These are phyloP conservation scores for Sander vitreus DNA, from an alignment of 2,113 vertebrate genomes.

Conservation along the genomic window DNA sequence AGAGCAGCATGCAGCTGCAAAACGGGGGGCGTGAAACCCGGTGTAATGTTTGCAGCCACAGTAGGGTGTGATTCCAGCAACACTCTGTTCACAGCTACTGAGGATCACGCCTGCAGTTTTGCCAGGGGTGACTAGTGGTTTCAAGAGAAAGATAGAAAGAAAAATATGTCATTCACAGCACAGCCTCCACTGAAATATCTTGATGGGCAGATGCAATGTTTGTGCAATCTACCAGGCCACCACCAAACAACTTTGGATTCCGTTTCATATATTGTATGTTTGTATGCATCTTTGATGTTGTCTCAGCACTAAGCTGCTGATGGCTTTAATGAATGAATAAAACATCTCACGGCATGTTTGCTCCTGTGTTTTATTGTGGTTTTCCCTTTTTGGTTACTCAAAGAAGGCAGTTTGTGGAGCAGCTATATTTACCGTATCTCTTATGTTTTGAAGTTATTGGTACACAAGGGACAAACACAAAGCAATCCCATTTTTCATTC, in stretches of 20 bases:
- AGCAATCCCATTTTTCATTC: slow-evolving; percentile 77
- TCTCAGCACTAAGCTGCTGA: slow-evolving; percentile 40
- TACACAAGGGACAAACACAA: slow-evolving; percentile 76
- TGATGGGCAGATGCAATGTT: slow-evolving; percentile 40
- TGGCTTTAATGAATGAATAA: slow-evolving; percentile 72
- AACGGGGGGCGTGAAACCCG: slow-evolving; percentile 48
- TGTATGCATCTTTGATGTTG: slow-evolving; percentile 41
- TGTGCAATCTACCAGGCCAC: slow-evolving; percentile 9
- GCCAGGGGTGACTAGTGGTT: slow-evolving; percentile 42
- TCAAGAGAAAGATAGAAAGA: slow-evolving; percentile 17
- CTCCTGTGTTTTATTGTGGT: slow-evolving; percentile 40
- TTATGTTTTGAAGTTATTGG: slow-evolving; percentile 78
- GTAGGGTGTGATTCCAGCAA: slow-evolving; percentile 44
- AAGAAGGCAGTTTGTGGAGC: slow-evolving; percentile 63
- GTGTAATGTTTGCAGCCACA: slow-evolving; percentile 66
- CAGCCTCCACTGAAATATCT: slow-evolving; percentile 13
- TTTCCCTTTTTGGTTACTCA: slow-evolving; percentile 55
- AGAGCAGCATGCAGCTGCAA: slow-evolving; percentile 40
- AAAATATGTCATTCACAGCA: slow-evolving; percentile 41
- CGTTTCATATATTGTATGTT: slow-evolving; percentile 41
- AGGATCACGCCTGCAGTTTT: slow-evolving; percentile 52
- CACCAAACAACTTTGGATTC: slow-evolving; percentile 29
- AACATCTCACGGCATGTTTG: slow-evolving; percentile 62
- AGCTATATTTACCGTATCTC: slow-evolving; percentile 74
- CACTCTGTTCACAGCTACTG: slow-evolving; percentile 39